These are phyloP conservation scores for Oreochromis grahami DNA, from an alignment of 2,797 vertebrate genomes.

Conservation along the genomic window DNA sequence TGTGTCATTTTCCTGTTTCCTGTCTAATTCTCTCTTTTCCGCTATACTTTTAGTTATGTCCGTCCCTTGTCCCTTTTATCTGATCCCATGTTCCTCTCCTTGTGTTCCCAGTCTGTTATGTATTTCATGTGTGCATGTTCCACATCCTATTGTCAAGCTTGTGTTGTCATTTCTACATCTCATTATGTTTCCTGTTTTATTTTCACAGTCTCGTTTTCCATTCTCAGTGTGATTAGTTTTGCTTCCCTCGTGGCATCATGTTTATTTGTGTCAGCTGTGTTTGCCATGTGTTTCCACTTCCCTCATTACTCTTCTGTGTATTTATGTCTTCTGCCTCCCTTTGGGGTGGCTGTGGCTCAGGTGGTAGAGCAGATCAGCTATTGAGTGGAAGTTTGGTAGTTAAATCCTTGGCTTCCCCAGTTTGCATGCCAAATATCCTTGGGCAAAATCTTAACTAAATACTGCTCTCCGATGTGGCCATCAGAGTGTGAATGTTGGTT, in stretches of 20 bases:
- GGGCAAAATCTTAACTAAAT: neutral
- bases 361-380: neutral
- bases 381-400: neutral
- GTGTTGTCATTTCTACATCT: neutral
- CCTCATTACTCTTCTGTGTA: neutral
- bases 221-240: neutral
- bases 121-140: neutral
- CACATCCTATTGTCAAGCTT: fast-evolving
- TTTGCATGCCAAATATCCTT: neutral
- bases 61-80: fast-evolving
- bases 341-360: neutral
- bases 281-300: neutral
- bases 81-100: neutral
- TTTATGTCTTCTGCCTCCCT: neutral
- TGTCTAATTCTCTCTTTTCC: neutral
- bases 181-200: neutral
- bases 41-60: neutral
- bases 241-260: neutral
- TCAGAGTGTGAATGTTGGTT: neutral
- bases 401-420: neutral
- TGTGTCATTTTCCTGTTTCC: fast-evolving
- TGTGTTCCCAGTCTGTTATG: neutral
- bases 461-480: fast-evolving
- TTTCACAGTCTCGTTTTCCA: neutral
- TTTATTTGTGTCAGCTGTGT: neutral